These are phyloP conservation scores for Agonopterix subpropinquella DNA, from an alignment of 2,888 invertebrate species.

Conservation along the genomic window DNA sequence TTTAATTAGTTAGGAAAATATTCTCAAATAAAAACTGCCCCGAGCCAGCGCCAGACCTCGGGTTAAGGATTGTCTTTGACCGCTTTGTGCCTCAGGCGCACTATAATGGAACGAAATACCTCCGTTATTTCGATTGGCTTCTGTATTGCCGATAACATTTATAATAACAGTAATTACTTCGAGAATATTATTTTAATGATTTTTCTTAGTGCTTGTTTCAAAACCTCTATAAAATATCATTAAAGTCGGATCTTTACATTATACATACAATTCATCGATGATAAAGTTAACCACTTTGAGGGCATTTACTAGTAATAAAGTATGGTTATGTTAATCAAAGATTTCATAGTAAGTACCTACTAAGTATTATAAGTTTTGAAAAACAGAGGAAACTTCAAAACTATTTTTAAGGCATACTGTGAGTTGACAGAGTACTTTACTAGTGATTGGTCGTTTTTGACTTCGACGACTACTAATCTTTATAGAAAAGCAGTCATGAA, in stretches of 20 bases:
- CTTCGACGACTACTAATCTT: too few relatives aligned
- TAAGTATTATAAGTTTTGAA: too few relatives aligned
- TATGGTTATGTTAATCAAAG: too few relatives aligned
- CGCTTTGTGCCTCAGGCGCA: slow-evolving; percentile 47
- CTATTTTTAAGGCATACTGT: too few relatives aligned
- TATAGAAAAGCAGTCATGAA: too few relatives aligned
- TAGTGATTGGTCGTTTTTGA: too few relatives aligned
- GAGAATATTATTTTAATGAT: slow-evolving; percentile 40
- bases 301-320: too few relatives aligned
- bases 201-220: slow-evolving; percentile 30
- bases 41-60: slow-evolving; percentile 42
- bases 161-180: slow-evolving; percentile 50
- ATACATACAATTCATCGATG: too few relatives aligned
- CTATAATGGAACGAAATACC: slow-evolving; percentile 51
- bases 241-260: not conserved
- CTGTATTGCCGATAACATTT: slow-evolving; percentile 56
- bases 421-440: too few relatives aligned
- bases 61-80: slow-evolving; percentile 60
- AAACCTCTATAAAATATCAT: not conserved
- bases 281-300: too few relatives aligned
- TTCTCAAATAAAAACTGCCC: slow-evolving; percentile 69
- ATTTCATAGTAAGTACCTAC: too few relatives aligned
- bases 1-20: slow-evolving; percentile 76
- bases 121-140: slow-evolving; percentile 57
- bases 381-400: too few relatives aligned